These are phyloP conservation scores for Calephelis nemesis DNA, from an alignment of 1,140 invertebrate species.

Conservation along the genomic window DNA sequence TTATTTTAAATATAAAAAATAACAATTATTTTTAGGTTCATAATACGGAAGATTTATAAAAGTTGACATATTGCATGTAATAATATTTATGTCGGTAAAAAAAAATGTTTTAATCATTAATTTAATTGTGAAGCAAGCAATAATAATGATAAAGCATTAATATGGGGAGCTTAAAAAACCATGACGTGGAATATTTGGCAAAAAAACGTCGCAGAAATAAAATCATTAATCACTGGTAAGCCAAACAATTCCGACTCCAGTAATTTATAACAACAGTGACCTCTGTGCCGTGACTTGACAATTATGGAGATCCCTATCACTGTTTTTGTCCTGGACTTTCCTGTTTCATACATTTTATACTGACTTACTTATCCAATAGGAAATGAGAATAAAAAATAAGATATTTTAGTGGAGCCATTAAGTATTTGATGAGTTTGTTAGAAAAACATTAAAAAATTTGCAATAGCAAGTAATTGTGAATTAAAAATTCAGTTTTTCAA, in stretches of 20 bases:
- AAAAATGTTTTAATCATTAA: too few relatives aligned
- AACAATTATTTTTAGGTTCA: too few relatives aligned
- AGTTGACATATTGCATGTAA: too few relatives aligned
- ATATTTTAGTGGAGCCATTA: too few relatives aligned
- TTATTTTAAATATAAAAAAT: too few relatives aligned
- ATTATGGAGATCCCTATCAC: slow-evolving; percentile 15
- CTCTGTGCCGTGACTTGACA: slow-evolving; percentile 15
- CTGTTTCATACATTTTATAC: not conserved
- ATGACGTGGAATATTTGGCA: slow-evolving; percentile 5
- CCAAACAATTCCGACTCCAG: slow-evolving; percentile 11
- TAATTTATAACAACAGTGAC: slow-evolving; percentile 19
- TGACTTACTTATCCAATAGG: not conserved
- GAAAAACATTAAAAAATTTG: too few relatives aligned
- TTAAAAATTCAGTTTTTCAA: too few relatives aligned
- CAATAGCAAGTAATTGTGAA: too few relatives aligned
- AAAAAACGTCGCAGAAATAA: slow-evolving; percentile 11
- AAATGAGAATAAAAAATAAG: not conserved
- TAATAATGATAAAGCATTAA: slow-evolving; percentile 4
- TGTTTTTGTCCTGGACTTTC: slow-evolving; percentile 7
- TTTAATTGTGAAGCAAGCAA: not conserved
- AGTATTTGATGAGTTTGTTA: too few relatives aligned
- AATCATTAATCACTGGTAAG: slow-evolving; percentile 12
- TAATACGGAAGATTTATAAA: too few relatives aligned
- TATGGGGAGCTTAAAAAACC: not conserved
- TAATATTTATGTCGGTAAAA: too few relatives aligned